phyloP scores from a whole-genome alignment of 2,797 vertebrate species.

The Furcifer pardalis region DNA sequence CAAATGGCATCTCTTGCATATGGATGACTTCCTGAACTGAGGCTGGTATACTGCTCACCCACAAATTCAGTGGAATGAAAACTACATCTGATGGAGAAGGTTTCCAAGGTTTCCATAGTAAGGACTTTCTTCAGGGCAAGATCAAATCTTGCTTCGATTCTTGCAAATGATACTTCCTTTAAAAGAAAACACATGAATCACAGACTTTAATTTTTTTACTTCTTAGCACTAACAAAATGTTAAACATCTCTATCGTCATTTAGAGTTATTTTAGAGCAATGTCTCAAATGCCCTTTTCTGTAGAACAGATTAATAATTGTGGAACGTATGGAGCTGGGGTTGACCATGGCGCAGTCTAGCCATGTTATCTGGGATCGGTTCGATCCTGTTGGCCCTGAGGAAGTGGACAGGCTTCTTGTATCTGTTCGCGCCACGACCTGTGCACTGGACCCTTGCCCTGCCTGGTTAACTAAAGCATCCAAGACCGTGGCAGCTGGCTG shows the following conservation, averaged over 20 bases:
- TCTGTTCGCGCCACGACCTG: no score
- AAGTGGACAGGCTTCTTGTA: no score
- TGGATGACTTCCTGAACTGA: neutral
- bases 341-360: no score
- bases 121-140: conserved; percentile 68
- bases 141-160: conserved; percentile 73
- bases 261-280: neutral
- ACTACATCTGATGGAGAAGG: conserved; percentile 67
- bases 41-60: conserved; percentile 60
- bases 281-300: neutral
- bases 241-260: neutral
- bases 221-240: conserved; percentile 6
- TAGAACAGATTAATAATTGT: no score
- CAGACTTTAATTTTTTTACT: conserved; percentile 1
- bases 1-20: neutral
- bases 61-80: conserved; percentile 75
- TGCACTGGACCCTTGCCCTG: no score
- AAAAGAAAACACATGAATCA: neutral
- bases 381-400: no score
- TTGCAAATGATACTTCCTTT: conserved; percentile 69
- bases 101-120: conserved; percentile 65
- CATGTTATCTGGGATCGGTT: no score
- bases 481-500: no score
- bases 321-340: no score
- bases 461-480: no score